These are phyloP conservation scores for Zosterops hypoxanthus DNA, from an alignment of 2,113 vertebrate species.

Conservation along the genomic window DNA sequence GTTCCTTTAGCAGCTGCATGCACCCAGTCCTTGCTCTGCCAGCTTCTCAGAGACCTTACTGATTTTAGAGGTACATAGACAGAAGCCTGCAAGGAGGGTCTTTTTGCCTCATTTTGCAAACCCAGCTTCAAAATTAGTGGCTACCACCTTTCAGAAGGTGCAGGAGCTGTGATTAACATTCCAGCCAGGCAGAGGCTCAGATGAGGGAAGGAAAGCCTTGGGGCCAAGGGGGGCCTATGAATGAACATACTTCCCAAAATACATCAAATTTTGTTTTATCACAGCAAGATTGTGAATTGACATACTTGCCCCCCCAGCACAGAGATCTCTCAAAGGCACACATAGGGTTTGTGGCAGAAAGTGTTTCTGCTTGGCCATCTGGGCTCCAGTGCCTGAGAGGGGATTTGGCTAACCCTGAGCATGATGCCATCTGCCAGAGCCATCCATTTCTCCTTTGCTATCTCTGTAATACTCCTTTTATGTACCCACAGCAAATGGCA, in stretches of 20 bases:
- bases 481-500: conserved; percentile 47
- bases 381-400: conserved; percentile 12
- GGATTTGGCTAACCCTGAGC: conserved; percentile 57
- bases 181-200: not conserved
- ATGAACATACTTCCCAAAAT: not conserved
- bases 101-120: not conserved
- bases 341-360: conserved; percentile 35
- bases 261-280: not conserved
- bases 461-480: conserved; percentile 27
- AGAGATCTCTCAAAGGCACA: not conserved
- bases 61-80: not conserved
- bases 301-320: not conserved
- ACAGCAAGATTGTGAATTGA: not conserved
- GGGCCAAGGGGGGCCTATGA: not conserved
- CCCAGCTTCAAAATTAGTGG: not conserved
- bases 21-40: not conserved
- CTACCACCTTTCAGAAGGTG: not conserved
- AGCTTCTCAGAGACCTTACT: not conserved
- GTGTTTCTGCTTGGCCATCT: conserved; percentile 41
- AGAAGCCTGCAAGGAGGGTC: not conserved
- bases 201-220: not conserved
- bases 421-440: conserved; percentile 23
- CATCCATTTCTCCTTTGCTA: conserved; percentile 18
- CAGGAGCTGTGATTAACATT: not conserved
- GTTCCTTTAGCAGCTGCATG: not conserved